These are phyloP conservation scores for Bombyx mori DNA, from an alignment of 1,140 invertebrate genomes.

Conservation along the genomic window ASM3026992v2 NC_085131.1:7618501-7619000, in stretches of 20 bases:
- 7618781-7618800: constrained; percentile 97
- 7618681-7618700: no score
- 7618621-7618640: no score
- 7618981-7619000: neutral
- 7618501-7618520: no score
- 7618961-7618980: constrained; percentile 56
- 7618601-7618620: no score
- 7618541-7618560: no score
- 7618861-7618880: constrained; percentile 94
- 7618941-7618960: constrained; percentile 88
- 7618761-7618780: constrained; percentile 89
- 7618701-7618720: neutral
- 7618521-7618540: no score
- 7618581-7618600: no score
- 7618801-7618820: constrained; percentile 99
- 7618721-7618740: neutral
- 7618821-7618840: constrained; percentile 96
- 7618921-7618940: constrained; percentile 96
- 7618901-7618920: constrained; percentile 91
- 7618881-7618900: constrained; percentile 97
- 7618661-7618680: no score
- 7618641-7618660: no score
- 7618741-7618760: neutral
- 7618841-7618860: constrained; percentile 94
- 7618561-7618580: no score